Evolutionary conservation across 2,113 vertebrate species (phyloP), one percentile per base, ranked within the genome.

Genomic region (Athene noctua): DNA sequence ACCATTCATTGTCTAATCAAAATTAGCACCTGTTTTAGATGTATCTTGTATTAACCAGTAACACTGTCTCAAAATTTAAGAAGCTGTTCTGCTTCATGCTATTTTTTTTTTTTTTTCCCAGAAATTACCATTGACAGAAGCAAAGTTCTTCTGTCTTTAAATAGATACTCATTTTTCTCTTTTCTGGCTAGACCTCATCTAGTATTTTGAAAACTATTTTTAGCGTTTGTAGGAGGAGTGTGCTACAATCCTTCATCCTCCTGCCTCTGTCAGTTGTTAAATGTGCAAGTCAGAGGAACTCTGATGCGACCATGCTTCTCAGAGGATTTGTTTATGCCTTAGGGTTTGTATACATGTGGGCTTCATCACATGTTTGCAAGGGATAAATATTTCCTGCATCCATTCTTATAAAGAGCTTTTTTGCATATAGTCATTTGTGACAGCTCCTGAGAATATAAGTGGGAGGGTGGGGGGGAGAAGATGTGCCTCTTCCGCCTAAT

Each of bases 271-370:
- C 71, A 73, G 61, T 85, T 59, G 62, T 95, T 86, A 88, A 88
- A 75, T 57, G 65, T 84, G 38, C 11, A 38, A 65, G 71, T 85
- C 86, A 75, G 27, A 63, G 68, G 30, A 97, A 65, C 52, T 77
- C 29, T 88, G 58, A 85, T 84, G 61, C 6, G 6, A 85, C 46
- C 21, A 11, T 47, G 52, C 54, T 86, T 86, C 85, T 87, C 58
- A 82, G 66, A 94, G 51, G 75, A 67, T 93, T 91, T 96, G 86
- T 82, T 94, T 93, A 73, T 73, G 74, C 73, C 75, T 91, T n/a
- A 86, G 81, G 86, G 65, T 82, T 86, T 92, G 22, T 85, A 58
- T 67, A 44, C 16, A 21, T 44, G 22, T 61, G 12, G 32, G 49
- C n/a, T 96, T 96, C 65, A 49, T n/a, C 4, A 65, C 3, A 3